A percentile compares a stretch with the other conserved stretches of the same genome.
Evolutionary conservation across 1,140 invertebrate species (phyloP).

Genomic region (Brachionus plicatilis): DNA sequence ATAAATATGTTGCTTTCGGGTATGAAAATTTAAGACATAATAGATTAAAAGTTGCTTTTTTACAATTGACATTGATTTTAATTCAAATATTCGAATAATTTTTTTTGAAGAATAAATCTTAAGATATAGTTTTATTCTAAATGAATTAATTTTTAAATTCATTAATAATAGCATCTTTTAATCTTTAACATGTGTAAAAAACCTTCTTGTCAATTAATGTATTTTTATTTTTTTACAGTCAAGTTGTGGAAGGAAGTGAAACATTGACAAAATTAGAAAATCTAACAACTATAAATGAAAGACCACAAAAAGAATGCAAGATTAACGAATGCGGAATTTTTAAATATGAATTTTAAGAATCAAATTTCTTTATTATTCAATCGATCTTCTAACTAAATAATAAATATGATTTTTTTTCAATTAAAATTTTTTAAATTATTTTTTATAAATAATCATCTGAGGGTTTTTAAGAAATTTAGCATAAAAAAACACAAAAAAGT

Average conservation of each 20-base stretch:
- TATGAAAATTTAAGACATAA: constrained; percentile 40
- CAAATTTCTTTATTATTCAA: too few relatives aligned
- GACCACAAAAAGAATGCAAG: constrained; percentile 56
- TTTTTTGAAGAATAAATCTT: too few relatives aligned
- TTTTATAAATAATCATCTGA: too few relatives aligned
- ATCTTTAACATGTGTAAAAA: not conserved
- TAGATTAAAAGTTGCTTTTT: too few relatives aligned
- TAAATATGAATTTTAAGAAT: constrained; percentile 47
- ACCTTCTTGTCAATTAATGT: too few relatives aligned
- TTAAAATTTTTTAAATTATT: too few relatives aligned
- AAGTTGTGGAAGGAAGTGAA: constrained; percentile 55
- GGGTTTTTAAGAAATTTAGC: too few relatives aligned
- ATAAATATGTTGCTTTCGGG: constrained; percentile 57
- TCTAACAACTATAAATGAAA: constrained; percentile 53
- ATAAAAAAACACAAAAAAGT: too few relatives aligned
- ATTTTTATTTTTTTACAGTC: constrained; percentile 45
- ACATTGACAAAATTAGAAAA: constrained; percentile 52
- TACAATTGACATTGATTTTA: too few relatives aligned
- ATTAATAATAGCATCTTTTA: not conserved
- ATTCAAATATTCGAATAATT: too few relatives aligned
- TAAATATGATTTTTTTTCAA: too few relatives aligned
- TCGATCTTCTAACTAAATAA: too few relatives aligned
- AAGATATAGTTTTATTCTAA: not conserved
- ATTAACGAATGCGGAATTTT: constrained; percentile 52
- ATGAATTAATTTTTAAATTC: not conserved